Evolutionary conservation across 2,113 vertebrate species (phyloP), one percentile per base, ranked within the genome.

Genomic region (Callospermophilus lateralis): DNA sequence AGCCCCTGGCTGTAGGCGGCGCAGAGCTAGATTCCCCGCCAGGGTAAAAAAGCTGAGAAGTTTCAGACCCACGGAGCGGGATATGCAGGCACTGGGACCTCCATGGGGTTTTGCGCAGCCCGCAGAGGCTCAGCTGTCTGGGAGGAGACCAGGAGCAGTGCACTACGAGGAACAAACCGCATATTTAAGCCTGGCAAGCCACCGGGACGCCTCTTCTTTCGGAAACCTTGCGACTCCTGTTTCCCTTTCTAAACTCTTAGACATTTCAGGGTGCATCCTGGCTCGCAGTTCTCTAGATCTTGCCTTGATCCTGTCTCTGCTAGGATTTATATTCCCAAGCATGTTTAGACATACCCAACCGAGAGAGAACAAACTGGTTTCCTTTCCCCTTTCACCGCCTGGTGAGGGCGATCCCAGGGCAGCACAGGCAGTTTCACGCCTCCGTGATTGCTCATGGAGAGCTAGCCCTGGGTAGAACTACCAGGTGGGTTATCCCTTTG

Each of bases 171-270:
- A 26, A 63, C 70, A 6, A 2, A 28, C 32, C 2, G 28, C 72
- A 0, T 22, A 0, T 0, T 42, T 20, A 12, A 13, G 32, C n/a
- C 30, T 12, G 26, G 72, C 74, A 7, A 28, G 42, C 11, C 34
- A 1, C n/a, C 2, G 0, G 16, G 76, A 42, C 10, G 17, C 19
- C 19, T 13, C 4, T 22, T 30, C 37, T 61, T 74, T 24, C 0
- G 34, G 51, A 79, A 53, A 39, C 39, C 24, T n/a, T 24, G 67
- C 0, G 22, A 37, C 53, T 74, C 15, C n/a, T 30, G 0, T 58
- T 58, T 65, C 30, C 58, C 45, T 8, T 15, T 13, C 51, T 68
- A 34, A 37, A 51, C 70, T 30, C 70, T 63, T 55, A 16, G 6
- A 30, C 48, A 19, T 16, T 76, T 24, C 70, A 22, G 15, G 68